These are phyloP conservation scores for Ceyx margarethae DNA, from an alignment of 2,113 vertebrate genomes.

Conservation along the genomic window DNA sequence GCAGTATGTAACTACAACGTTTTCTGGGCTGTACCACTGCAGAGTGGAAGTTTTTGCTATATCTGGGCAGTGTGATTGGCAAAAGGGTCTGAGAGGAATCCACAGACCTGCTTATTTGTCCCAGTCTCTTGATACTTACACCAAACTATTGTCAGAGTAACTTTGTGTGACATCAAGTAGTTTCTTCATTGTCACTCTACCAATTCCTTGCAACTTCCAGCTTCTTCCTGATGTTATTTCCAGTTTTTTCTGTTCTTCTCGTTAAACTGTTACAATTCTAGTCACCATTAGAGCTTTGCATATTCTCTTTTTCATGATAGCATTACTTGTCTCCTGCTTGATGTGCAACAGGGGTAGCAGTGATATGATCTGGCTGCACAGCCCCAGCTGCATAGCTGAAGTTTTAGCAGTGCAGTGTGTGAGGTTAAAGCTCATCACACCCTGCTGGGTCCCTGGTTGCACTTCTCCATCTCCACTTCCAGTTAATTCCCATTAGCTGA, in stretches of 20 bases:
- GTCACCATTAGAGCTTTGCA: neutral
- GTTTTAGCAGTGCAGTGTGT: neutral
- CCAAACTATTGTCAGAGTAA: neutral
- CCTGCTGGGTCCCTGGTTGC: neutral
- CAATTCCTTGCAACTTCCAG: neutral
- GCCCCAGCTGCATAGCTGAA: neutral
- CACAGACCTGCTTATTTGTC: neutral
- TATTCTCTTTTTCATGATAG: neutral
- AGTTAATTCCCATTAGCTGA: neutral
- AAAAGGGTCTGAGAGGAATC: neutral
- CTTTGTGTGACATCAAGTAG: neutral
- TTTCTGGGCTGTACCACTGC: fast-evolving
- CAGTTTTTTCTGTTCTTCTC: neutral
- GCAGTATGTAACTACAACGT: neutral
- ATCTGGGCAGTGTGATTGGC: neutral
- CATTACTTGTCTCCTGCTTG: fast-evolving
- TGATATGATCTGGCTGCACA: neutral
- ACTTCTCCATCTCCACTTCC: neutral
- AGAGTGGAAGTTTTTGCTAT: neutral
- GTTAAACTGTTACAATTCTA: neutral
- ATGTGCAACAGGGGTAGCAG: neutral
- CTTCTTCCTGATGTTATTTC: neutral
- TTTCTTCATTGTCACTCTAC: neutral
- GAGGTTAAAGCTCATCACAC: neutral
- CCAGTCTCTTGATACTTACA: neutral